Percentiles rank a stretch among this genome's conserved stretches.
phyloP scores from a whole-genome alignment of 2,113 vertebrate genomes.

The Cyanocitta stelleri region DNA sequence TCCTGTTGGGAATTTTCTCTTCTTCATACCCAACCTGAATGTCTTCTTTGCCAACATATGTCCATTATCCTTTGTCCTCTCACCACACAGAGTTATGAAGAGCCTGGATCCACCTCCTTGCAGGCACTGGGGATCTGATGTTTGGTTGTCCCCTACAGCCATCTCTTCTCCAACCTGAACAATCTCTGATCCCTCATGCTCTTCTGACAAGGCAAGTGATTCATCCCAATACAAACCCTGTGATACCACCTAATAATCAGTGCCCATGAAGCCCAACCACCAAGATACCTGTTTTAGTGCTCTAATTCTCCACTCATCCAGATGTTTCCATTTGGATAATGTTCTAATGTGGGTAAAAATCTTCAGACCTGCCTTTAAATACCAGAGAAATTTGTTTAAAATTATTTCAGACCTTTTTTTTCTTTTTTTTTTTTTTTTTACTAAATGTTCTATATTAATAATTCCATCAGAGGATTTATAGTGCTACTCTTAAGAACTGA shows the following conservation, averaged over 20 bases:
- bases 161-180: background rate
- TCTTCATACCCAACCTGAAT: rapidly evolving
- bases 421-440: background rate
- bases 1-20: background rate
- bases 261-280: background rate
- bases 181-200: rapidly evolving
- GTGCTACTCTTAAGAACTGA: background rate
- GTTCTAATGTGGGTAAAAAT: background rate
- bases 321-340: background rate
- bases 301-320: background rate
- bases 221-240: background rate
- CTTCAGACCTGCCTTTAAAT: background rate
- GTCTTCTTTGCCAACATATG: background rate
- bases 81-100: rapidly evolving
- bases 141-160: background rate
- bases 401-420: background rate
- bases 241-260: background rate
- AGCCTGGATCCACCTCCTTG: rapidly evolving
- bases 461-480: background rate
- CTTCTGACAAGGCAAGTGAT: background rate
- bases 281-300: background rate
- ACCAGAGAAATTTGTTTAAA: background rate
- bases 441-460: background rate
- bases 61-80: background rate
- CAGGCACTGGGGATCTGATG: rapidly evolving